These are phyloP conservation scores for Liasis olivaceus DNA, from an alignment of 2,797 vertebrate species.

Conservation along the genomic window DNA sequence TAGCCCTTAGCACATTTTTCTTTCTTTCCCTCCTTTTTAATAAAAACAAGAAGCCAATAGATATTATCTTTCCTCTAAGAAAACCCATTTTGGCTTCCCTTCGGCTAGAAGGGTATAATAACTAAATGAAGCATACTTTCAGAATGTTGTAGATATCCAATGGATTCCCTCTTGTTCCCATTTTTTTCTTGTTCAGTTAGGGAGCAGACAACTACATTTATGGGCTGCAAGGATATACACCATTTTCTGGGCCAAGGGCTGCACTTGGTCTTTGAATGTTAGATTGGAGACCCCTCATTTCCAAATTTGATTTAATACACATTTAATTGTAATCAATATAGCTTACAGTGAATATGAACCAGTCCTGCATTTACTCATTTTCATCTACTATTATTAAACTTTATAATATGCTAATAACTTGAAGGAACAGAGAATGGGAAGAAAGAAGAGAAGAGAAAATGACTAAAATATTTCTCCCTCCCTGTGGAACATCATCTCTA, in stretches of 20 bases:
- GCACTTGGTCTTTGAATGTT: neutral
- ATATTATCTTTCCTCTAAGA: conserved; percentile 61
- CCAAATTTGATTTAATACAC: neutral
- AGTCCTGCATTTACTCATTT: neutral
- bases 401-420: neutral
- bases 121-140: conserved; percentile 60
- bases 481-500: no score
- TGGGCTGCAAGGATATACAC: neutral
- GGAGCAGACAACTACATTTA: neutral
- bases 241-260: neutral
- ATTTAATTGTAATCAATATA: neutral
- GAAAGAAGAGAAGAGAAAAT: neutral
- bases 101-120: conserved; percentile 51
- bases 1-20: conserved; percentile 61
- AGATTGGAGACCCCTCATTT: neutral
- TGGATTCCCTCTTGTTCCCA: neutral
- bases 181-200: neutral
- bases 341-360: neutral
- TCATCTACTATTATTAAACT: neutral
- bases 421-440: neutral
- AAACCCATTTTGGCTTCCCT: conserved; percentile 56
- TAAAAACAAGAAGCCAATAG: conserved; percentile 43
- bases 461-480: no score
- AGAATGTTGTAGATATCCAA: neutral
- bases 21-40: conserved; percentile 16